Percentiles rank a stretch among this genome's conserved stretches.
Evolutionary conservation across 2,113 vertebrate genomes (phyloP).

Genomic region (Rana temporaria): DNA sequence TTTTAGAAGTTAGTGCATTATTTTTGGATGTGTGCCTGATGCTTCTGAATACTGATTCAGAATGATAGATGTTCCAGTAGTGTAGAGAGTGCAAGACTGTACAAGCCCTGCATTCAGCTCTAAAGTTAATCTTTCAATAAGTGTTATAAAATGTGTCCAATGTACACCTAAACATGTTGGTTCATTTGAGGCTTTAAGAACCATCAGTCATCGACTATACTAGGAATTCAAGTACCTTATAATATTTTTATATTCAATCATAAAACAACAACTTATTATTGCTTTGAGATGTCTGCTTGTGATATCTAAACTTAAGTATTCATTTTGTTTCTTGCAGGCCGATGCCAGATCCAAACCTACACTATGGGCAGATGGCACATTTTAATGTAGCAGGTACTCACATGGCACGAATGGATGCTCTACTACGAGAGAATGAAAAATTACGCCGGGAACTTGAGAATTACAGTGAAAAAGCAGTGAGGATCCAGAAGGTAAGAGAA

Average conservation of each 20-base stretch:
- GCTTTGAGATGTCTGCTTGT: not conserved
- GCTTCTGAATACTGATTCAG: not conserved
- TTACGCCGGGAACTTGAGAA: conserved; percentile 86
- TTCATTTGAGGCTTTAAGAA: conserved; percentile 16
- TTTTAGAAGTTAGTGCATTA: not conserved
- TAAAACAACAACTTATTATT: not conserved
- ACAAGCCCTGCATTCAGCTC: conserved; percentile 3
- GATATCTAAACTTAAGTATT: not conserved
- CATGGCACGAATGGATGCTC: conserved; percentile 75
- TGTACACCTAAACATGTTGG: not conserved
- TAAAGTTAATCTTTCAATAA: conserved; percentile 8
- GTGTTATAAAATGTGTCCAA: conserved; percentile 3
- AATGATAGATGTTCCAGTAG: not conserved
- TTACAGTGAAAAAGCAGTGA: conserved; percentile 78
- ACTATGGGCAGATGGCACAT: conserved; percentile 69
- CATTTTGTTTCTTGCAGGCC: conserved; percentile 72
- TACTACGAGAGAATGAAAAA: conserved; percentile 86
- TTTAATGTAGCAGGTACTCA: conserved; percentile 72
- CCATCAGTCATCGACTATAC: not conserved
- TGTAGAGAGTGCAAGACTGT: conserved; percentile 41
- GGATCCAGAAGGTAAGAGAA: conserved; percentile 88
- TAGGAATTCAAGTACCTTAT: not conserved
- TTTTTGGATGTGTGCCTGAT: not conserved
- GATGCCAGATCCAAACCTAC: conserved; percentile 72
- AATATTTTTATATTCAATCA: too few relatives aligned